Conservation (phyloP, 2,888 invertebrate genomes). For the Acronicta alni region DNA sequence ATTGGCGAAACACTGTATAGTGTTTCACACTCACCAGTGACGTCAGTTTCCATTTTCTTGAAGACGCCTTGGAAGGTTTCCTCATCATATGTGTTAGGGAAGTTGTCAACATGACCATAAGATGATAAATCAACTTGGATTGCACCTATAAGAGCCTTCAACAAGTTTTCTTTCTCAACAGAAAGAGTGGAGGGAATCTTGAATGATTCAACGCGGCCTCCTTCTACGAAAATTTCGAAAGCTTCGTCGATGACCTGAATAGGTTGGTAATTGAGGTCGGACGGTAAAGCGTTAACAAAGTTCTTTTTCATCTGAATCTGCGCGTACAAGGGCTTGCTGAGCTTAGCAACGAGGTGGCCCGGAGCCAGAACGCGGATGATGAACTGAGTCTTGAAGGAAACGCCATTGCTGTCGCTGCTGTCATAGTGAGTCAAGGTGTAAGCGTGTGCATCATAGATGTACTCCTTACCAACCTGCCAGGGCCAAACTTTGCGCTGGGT, state of each 20-base stretch:
- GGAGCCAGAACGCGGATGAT: conserved; percentile 85
- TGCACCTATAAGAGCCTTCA: conserved; percentile 91
- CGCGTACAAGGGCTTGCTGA: conserved; percentile 87
- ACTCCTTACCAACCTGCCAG: conserved; percentile 90
- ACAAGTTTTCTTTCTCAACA: conserved; percentile 91
- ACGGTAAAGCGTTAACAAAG: conserved; percentile 71
- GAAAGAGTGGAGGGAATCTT: conserved; percentile 86
- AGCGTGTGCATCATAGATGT: conserved; percentile 88
- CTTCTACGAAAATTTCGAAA: conserved; percentile 90
- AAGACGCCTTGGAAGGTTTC: conserved; percentile 87
- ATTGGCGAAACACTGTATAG: conserved; percentile 91
- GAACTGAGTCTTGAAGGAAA: conserved; percentile 86
- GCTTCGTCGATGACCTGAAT: conserved; percentile 87
- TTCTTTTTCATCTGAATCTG: conserved; percentile 81
- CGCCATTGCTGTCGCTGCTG: conserved; percentile 83
- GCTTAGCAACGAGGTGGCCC: conserved; percentile 80
- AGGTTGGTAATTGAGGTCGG: conserved; percentile 84
- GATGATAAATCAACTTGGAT: conserved; percentile 91
- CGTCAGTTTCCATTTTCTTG: conserved; percentile 92
- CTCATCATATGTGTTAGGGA: conserved; percentile 81
- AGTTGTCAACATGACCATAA: conserved; percentile 84
- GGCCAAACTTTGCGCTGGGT: conserved; percentile 69
- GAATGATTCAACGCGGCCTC: conserved; percentile 90
- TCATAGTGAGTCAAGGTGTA: conserved; percentile 89
- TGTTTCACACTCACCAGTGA: conserved; percentile 92